Evolutionary conservation across 1,140 invertebrate species (phyloP), one percentile per base, ranked within the genome.

Genomic region (Papilio polyxenes): DNA sequence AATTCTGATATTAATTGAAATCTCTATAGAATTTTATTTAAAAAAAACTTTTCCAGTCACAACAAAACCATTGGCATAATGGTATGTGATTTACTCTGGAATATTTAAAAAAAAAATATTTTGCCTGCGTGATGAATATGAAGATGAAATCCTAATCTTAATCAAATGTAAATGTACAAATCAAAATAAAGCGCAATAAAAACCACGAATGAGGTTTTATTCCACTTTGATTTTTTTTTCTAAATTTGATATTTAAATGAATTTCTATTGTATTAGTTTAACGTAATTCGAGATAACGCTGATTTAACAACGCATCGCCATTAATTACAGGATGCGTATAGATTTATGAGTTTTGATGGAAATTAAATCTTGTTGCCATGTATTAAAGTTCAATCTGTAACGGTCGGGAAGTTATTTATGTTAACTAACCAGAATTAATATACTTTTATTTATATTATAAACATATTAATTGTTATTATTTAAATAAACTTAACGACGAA

Each of bases 341-440:
- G 20, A 23, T 23, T 65, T 20, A 65, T n/a, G 31, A 65, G 20
- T 65, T 65, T 20, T 9, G 59, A 65, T 65, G 0, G 20, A 31
- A 65, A 65, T 62, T 62, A 62, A 59, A 62, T 62, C 23, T 62
- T 62, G 59, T 62, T 20, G 59, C 20, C 59, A 62, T 62, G 59
- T 23, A 62, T 7, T 10, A 9, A 62, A 62, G 23, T 23, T 23
- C 9, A 23, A 62, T 62, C 7, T 23, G 7, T 62, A 23, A 23
- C 23, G 59, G 6, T 62, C n/a, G 7, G n/a, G 13, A 62, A 62
- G 6, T 23, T 23, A 62, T 62, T 9, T n/a, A 59, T 59, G 53
- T 59, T 59, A 59, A 59, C 53, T 59, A 59, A 15, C 13, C 5
- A 17, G 2, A 51, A 11, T 51, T 51, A 51, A 51, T 51, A 2